phyloP scores from a whole-genome alignment of 2,113 vertebrate species.

The Caracal caracal region DNA sequence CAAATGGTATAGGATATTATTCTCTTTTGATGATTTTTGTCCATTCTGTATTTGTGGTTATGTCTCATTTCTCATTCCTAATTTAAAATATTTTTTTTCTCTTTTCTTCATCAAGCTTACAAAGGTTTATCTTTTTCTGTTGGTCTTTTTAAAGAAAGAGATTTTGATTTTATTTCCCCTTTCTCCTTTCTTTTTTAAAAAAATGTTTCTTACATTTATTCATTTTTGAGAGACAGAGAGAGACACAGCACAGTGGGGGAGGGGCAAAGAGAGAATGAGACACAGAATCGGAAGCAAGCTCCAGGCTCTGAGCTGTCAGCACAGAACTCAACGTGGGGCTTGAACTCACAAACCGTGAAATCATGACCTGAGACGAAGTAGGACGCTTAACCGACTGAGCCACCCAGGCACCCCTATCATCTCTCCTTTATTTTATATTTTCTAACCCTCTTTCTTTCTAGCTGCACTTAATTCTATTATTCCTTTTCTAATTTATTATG shows the following conservation, averaged over 20 bases:
- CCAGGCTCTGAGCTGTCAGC: no score
- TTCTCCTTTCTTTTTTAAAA: neutral
- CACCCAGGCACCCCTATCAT: no score
- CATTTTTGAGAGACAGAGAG: no score
- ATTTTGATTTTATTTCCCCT: neutral
- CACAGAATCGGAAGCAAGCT: no score
- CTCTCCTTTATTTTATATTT: neutral
- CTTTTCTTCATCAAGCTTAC: neutral
- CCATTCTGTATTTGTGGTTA: neutral
- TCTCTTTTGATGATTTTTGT: neutral
- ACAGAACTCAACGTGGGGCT: no score
- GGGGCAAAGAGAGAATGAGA: no score
- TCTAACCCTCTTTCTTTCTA: neutral
- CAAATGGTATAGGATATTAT: neutral
- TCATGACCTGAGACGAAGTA: no score
- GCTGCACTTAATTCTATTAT: neutral
- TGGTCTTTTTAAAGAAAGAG: slow-evolving; percentile 4
- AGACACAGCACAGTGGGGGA: no score
- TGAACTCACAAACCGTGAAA: no score
- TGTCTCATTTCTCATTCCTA: neutral
- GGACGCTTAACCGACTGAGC: no score
- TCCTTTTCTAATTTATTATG: neutral
- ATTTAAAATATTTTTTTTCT: neutral
- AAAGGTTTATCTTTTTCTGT: neutral
- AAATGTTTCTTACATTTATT: no score